These are phyloP conservation scores for Lydus trimaculatus DNA, from an alignment of 2,888 invertebrate genomes.

Conservation along the genomic window DNA sequence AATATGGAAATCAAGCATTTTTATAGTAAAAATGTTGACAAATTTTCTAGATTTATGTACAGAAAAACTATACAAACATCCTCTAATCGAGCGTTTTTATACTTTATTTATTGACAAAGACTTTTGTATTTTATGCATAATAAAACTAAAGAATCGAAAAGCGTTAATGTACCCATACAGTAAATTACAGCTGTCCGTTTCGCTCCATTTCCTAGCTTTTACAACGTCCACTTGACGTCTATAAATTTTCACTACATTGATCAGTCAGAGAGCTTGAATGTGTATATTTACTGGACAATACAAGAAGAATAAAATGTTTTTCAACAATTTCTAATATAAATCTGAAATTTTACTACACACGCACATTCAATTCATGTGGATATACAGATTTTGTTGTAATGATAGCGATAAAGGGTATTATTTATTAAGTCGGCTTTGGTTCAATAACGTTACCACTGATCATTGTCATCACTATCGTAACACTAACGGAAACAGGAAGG, in stretches of 20 bases:
- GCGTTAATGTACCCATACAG: slow-evolving; percentile 38
- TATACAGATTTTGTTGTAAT: not conserved
- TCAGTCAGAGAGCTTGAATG: slow-evolving; percentile 31
- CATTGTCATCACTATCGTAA: slow-evolving; percentile 2
- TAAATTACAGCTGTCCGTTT: slow-evolving; percentile 40
- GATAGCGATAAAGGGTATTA: slow-evolving; percentile 4
- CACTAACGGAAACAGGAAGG: slow-evolving; percentile 8
- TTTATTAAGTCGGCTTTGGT: not conserved
- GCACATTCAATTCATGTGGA: not conserved
- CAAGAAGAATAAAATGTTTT: not conserved
- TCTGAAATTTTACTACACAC: not conserved
- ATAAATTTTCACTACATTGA: slow-evolving; percentile 38
- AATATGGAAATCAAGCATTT: not conserved
- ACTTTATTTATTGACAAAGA: not conserved
- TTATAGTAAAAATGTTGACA: not conserved
- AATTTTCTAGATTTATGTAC: not conserved
- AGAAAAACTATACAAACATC: not conserved
- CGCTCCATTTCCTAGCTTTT: slow-evolving; percentile 44
- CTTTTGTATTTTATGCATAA: slow-evolving; percentile 41
- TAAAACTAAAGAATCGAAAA: slow-evolving; percentile 44
- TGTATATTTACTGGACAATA: not conserved
- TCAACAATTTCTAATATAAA: not conserved
- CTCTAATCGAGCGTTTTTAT: not conserved
- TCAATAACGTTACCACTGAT: not conserved
- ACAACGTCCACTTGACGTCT: slow-evolving; percentile 43